A percentile compares a stretch with the other conserved stretches of the same genome.
These are phyloP conservation scores for Jaculus jaculus DNA, from an alignment of 2,113 vertebrate genomes.

Conservation along the genomic window DNA sequence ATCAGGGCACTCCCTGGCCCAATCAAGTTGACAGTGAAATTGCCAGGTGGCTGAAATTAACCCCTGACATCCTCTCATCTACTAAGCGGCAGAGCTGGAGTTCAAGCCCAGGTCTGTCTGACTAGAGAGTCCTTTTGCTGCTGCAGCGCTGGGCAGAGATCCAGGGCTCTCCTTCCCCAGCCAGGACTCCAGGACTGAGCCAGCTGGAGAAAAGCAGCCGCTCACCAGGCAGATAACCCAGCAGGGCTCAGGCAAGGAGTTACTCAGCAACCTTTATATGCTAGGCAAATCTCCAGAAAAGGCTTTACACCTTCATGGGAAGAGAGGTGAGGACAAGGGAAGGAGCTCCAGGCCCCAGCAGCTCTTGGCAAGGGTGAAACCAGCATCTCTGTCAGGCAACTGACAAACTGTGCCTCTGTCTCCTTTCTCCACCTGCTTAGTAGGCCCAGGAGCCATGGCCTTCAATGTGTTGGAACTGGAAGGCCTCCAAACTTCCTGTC, in stretches of 20 bases:
- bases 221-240: conserved; percentile 5
- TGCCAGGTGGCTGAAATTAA: neutral
- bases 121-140: neutral
- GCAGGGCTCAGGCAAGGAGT: neutral
- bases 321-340: neutral
- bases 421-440: neutral
- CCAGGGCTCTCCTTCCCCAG: neutral
- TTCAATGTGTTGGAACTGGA: neutral
- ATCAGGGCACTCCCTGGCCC: neutral
- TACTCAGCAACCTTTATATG: neutral
- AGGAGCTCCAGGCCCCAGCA: neutral
- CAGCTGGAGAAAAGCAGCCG: neutral
- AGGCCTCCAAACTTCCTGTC: neutral
- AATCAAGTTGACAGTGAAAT: neutral
- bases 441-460: neutral
- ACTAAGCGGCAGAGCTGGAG: neutral
- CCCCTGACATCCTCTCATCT: neutral
- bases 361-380: neutral
- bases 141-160: neutral
- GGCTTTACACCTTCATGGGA: neutral
- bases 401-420: neutral
- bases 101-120: neutral
- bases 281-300: conserved; percentile 31
- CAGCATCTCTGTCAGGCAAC: neutral
- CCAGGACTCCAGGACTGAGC: neutral